Percentiles rank a stretch among this genome's conserved stretches.
Evolutionary conservation across 2,888 invertebrate species (phyloP).

Genomic region (Philereme vetulata): DNA sequence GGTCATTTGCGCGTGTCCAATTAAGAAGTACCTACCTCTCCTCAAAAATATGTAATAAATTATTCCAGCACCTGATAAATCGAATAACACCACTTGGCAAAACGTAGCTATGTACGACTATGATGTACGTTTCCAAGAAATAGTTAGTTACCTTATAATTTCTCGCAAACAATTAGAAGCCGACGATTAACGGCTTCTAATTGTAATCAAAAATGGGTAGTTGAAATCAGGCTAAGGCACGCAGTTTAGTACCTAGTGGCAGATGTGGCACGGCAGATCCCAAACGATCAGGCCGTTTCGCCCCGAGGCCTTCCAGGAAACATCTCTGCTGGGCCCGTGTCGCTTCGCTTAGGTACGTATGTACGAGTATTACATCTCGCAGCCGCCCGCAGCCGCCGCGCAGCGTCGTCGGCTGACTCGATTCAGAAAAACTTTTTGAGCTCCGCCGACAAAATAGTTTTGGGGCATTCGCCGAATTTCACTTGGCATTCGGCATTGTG

Average conservation of each 20-base stretch:
- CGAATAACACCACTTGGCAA: no score
- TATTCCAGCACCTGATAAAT: no score
- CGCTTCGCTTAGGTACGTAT: conserved; percentile 40
- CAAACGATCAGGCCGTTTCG: conserved; percentile 65
- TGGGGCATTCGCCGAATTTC: conserved; percentile 63
- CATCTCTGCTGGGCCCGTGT: conserved; percentile 57
- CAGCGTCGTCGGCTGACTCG: conserved; percentile 44
- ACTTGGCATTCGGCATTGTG: conserved; percentile 57
- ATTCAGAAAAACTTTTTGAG: conserved; percentile 68
- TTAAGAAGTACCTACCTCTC: no score
- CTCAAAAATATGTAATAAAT: no score
- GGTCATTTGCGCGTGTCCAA: no score
- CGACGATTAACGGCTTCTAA: conserved; percentile 1
- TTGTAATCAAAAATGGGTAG: conserved; percentile 28
- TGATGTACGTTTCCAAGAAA: no score
- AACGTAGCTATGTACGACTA: no score
- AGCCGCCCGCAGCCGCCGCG: conserved; percentile 28
- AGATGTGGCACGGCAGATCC: conserved; percentile 67
- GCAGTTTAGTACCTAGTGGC: conserved; percentile 56
- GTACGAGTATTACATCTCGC: conserved; percentile 50
- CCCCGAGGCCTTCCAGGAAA: conserved; percentile 77
- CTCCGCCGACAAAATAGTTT: conserved; percentile 69
- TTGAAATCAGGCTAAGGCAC: conserved; percentile 48
- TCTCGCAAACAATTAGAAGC: conserved; percentile 1
- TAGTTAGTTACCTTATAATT: background rate